Evolutionary conservation across 2,888 invertebrate species (phyloP).

Genomic region (Oscheius myriophilus): DNA sequence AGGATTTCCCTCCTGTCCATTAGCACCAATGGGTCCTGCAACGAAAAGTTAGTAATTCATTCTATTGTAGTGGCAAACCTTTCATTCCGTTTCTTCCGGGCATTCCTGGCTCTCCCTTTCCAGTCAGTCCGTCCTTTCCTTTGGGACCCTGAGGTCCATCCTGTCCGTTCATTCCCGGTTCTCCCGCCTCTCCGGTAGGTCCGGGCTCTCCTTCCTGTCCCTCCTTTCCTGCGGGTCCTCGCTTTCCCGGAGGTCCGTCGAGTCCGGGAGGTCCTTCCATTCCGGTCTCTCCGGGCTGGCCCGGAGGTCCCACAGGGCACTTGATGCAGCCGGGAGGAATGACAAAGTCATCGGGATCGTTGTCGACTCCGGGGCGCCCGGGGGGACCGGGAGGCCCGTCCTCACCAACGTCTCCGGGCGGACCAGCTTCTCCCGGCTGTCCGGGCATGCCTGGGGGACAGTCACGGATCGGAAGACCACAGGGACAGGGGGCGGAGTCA

Average conservation of each 20-base stretch:
- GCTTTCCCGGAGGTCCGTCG: constrained; percentile 31
- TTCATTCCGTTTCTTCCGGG: constrained; percentile 34
- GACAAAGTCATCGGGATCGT: background rate
- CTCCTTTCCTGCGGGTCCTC: constrained; percentile 24
- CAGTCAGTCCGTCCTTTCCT: constrained; percentile 23
- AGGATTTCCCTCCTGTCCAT: constrained; percentile 22
- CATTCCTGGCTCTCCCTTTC: constrained; percentile 33
- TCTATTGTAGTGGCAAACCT: too few species aligned
- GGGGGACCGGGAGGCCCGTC: constrained; percentile 24
- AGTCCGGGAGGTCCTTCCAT: constrained; percentile 7
- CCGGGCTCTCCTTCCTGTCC: constrained; percentile 36
- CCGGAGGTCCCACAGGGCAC: constrained; percentile 24
- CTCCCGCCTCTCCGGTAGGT: constrained; percentile 30
- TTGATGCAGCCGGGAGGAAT: constrained; percentile 14
- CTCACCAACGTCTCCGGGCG: constrained; percentile 14
- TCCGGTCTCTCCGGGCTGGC: constrained; percentile 12
- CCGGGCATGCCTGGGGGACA: constrained; percentile 31
- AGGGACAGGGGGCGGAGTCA: constrained; percentile 14
- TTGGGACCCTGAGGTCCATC: constrained; percentile 16
- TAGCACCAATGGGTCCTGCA: constrained; percentile 4
- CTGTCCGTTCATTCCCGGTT: constrained; percentile 18
- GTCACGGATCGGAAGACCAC: constrained; percentile 13
- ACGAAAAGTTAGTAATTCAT: background rate
- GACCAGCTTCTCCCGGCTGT: constrained; percentile 20
- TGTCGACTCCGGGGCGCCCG: constrained; percentile 6